Percentiles rank a stretch among this genome's conserved stretches.
Conservation (phyloP, 2,888 invertebrate genomes). For the Leptarthrus brevirostris region DNA sequence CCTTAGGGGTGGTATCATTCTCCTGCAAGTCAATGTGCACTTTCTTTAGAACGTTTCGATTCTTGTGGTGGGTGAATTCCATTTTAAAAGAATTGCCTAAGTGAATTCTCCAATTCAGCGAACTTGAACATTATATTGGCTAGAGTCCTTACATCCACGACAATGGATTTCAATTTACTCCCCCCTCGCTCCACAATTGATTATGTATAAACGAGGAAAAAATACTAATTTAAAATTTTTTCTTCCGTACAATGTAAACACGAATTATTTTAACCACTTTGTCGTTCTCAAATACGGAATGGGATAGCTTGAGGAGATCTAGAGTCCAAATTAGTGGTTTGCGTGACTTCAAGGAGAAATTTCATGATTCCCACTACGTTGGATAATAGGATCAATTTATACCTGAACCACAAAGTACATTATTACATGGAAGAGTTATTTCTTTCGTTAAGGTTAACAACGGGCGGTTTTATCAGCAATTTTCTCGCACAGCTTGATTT, state of each 20-base stretch:
- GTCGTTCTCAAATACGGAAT: neutral
- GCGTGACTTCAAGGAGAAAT: slow-evolving; percentile 49
- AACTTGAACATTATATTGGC: neutral
- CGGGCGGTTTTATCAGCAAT: slow-evolving; percentile 4
- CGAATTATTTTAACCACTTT: slow-evolving; percentile 1
- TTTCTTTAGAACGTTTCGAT: neutral
- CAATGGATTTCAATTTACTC: neutral
- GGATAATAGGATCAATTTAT: slow-evolving; percentile 52
- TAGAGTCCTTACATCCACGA: neutral
- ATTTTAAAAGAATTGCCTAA: too few species aligned
- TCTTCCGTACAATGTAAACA: neutral
- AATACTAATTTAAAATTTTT: neutral
- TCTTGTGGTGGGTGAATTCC: too few species aligned
- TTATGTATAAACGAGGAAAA: neutral
- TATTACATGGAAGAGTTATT: slow-evolving; percentile 20
- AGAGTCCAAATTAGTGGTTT: slow-evolving; percentile 48
- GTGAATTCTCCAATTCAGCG: neutral
- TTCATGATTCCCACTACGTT: slow-evolving; percentile 5
- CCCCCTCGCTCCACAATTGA: neutral
- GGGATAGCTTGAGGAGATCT: slow-evolving; percentile 50
- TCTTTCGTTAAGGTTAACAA: slow-evolving; percentile 13
- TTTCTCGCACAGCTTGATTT: slow-evolving; percentile 12
- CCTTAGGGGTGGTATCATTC: neutral
- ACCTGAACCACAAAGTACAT: slow-evolving; percentile 4
- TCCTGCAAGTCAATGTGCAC: neutral